Percentiles rank a stretch among this genome's conserved stretches.
phyloP scores from a whole-genome alignment of 2,113 vertebrate species.

The Ia io region DNA sequence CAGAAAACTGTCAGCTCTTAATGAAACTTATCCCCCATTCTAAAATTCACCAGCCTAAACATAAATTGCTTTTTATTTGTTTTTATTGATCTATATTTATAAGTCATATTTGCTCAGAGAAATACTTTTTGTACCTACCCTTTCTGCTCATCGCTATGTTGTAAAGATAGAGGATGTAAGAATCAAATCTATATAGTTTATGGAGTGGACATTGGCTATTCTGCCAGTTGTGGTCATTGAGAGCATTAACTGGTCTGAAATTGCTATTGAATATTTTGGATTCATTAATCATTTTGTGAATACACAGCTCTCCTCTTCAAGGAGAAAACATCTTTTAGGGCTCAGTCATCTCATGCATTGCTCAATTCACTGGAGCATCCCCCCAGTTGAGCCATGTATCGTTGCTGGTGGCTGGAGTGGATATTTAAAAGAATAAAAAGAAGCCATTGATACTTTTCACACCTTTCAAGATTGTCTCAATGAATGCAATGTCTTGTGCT shows the following conservation, averaged over 20 bases:
- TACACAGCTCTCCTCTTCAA: conserved; percentile 34
- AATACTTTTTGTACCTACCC: neutral
- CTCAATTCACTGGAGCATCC: conserved; percentile 63
- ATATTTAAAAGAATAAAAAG: conserved; percentile 80
- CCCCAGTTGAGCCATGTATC: conserved; percentile 61
- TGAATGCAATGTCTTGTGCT: conserved; percentile 72
- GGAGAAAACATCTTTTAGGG: neutral
- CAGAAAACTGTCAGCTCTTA: conserved; percentile 57
- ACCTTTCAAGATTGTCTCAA: conserved; percentile 63
- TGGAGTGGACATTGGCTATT: neutral
- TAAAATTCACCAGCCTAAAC: conserved; percentile 46
- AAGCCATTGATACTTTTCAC: conserved; percentile 66
- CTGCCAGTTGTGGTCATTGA: neutral
- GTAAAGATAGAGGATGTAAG: neutral
- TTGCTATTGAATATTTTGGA: neutral
- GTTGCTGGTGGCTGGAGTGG: conserved; percentile 27
- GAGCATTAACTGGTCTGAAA: neutral
- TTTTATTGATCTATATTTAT: conserved; percentile 38
- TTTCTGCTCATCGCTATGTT: neutral
- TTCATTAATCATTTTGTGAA: conserved; percentile 54
- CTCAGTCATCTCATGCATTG: conserved; percentile 54
- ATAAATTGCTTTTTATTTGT: conserved; percentile 48
- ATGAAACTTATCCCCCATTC: conserved; percentile 36
- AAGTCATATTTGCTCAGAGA: conserved; percentile 26
- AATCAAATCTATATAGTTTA: neutral